Conservation (phyloP, 1,140 invertebrate genomes). For the Neelides sp. region DNA sequence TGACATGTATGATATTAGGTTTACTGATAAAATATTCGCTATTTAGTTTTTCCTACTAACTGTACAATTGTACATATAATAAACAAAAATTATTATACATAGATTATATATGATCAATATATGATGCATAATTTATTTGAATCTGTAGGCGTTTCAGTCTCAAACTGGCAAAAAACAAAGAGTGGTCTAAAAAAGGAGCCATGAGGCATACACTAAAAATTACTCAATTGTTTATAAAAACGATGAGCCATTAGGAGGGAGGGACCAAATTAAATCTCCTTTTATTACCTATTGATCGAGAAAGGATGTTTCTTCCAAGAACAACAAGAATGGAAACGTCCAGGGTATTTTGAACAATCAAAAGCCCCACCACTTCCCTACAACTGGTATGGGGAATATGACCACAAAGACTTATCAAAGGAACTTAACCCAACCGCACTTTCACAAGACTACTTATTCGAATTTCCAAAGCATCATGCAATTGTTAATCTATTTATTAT, state of each 20-base stretch:
- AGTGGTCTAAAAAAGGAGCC: conserved; percentile 70
- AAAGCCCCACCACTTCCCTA: conserved; percentile 45
- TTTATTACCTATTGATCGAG: conserved; percentile 53
- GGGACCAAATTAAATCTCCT: conserved; percentile 56
- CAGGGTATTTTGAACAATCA: conserved; percentile 53
- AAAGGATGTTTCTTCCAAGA: conserved; percentile 75
- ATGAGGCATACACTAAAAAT: conserved; percentile 76
- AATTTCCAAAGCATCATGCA: conserved; percentile 63
- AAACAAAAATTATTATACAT: too few species aligned
- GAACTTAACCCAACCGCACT: conserved; percentile 53
- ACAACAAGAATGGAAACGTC: conserved; percentile 71
- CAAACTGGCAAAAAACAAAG: conserved; percentile 49
- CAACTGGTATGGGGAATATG: conserved; percentile 72
- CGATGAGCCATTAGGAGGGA: conserved; percentile 68
- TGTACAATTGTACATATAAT: too few species aligned
- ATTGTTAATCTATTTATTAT: conserved; percentile 53
- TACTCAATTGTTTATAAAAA: conserved; percentile 71
- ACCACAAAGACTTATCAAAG: conserved; percentile 47
- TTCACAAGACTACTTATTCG: conserved; percentile 61
- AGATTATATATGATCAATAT: too few species aligned
- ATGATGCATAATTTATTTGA: not conserved
- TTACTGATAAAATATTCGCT: conserved; percentile 33
- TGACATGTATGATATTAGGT: conserved; percentile 75
- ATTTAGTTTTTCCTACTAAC: not conserved
- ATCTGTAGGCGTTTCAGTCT: conserved; percentile 53